Conservation (phyloP, 2,113 vertebrate genomes). For the Indicator indicator region DNA sequence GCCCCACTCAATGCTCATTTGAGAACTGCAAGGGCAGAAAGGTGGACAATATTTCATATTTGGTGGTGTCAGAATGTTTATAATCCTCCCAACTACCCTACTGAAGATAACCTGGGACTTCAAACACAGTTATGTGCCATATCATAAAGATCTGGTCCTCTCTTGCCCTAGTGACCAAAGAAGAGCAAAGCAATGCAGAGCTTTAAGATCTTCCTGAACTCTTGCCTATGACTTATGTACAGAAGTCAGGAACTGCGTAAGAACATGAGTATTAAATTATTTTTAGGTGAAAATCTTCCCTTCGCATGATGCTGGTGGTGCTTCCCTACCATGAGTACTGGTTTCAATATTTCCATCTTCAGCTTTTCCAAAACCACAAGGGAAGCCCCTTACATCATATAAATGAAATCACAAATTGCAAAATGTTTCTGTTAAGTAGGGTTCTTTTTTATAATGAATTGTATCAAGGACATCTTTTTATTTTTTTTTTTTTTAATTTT, state of each 20-base stretch:
- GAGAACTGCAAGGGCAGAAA: background rate
- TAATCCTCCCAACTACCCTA: background rate
- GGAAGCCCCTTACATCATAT: background rate
- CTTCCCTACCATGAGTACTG: background rate
- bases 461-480: too few species aligned
- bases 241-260: background rate
- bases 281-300: background rate
- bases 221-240: background rate
- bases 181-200: background rate
- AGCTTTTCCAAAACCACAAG: background rate
- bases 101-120: background rate
- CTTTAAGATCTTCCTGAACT: background rate
- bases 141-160: background rate
- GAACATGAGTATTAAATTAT: background rate
- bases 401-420: background rate
- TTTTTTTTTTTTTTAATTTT: background rate
- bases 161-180: background rate
- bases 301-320: background rate
- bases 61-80: background rate
- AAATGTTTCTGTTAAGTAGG: background rate
- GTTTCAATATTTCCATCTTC: background rate
- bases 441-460: background rate
- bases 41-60: background rate
- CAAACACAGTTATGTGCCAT: background rate
- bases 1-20: rapidly evolving